Evolutionary conservation across 2,113 vertebrate species (phyloP).

Genomic region (Cheilinus undulatus): DNA sequence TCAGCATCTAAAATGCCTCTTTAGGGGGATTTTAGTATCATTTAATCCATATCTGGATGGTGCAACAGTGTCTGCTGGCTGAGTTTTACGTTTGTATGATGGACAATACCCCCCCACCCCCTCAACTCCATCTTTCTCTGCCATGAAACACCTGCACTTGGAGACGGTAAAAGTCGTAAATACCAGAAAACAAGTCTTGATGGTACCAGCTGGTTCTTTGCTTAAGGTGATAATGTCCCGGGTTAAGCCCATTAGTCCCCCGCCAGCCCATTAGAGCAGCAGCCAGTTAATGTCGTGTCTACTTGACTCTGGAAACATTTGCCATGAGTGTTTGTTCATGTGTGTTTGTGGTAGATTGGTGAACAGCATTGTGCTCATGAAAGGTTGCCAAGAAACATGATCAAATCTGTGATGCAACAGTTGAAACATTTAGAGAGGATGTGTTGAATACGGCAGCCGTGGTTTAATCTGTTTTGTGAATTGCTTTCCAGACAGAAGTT

Average conservation of each 20-base stretch:
- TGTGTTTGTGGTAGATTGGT: conserved; percentile 1
- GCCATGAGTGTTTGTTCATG: neutral
- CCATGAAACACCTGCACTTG: conserved; percentile 33
- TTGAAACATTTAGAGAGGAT: conserved; percentile 60
- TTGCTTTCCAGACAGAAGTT: conserved; percentile 44
- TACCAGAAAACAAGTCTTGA: conserved; percentile 51
- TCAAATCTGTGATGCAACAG: conserved; percentile 34
- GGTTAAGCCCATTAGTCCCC: conserved; percentile 51
- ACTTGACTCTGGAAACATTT: conserved; percentile 45
- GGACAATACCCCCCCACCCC: neutral
- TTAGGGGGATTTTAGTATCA: no score
- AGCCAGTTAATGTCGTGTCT: conserved; percentile 40
- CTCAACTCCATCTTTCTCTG: neutral
- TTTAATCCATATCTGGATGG: conserved; percentile 1
- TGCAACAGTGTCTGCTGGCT: conserved; percentile 2
- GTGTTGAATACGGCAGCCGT: conserved; percentile 58
- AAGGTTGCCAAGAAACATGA: neutral
- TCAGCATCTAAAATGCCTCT: conserved; percentile 31
- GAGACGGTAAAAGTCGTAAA: conserved; percentile 50
- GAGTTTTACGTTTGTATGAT: neutral
- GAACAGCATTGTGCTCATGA: conserved; percentile 18
- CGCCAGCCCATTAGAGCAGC: conserved; percentile 29
- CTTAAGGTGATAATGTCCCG: conserved; percentile 53
- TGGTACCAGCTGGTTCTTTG: conserved; percentile 58
- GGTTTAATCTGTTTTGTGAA: conserved; percentile 39